A percentile compares a stretch with the other conserved stretches of the same genome.
Evolutionary conservation across 2,113 vertebrate genomes (phyloP).

Genomic region (Odontesthes bonariensis): DNA sequence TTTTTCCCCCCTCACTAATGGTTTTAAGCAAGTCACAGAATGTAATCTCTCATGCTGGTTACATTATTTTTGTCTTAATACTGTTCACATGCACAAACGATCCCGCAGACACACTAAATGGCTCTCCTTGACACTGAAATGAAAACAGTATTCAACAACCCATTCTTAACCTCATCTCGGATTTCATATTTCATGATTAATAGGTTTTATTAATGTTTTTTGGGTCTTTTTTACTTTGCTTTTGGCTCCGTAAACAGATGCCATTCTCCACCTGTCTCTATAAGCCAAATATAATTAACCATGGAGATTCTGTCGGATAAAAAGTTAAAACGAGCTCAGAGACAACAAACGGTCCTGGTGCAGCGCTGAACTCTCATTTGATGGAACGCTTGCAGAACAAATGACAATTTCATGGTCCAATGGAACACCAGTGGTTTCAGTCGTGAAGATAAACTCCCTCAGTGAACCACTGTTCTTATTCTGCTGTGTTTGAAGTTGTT

Average conservation of each 20-base stretch:
- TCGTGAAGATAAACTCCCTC: slow-evolving; percentile 76
- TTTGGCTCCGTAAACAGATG: slow-evolving; percentile 33
- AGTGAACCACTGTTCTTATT: slow-evolving; percentile 72
- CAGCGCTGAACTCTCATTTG: slow-evolving; percentile 80
- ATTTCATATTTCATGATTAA: slow-evolving; percentile 33
- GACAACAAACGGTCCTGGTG: slow-evolving; percentile 57
- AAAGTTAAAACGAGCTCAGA: slow-evolving; percentile 73
- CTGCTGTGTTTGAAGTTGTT: slow-evolving; percentile 70
- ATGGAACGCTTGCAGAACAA: slow-evolving; percentile 83
- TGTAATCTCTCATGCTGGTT: slow-evolving; percentile 78
- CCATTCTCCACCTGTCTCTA: slow-evolving; percentile 60
- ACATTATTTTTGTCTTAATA: slow-evolving; percentile 76
- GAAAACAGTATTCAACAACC: slow-evolving; percentile 16
- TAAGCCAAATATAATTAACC: slow-evolving; percentile 79
- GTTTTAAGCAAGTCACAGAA: slow-evolving; percentile 73
- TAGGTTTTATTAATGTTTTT: slow-evolving; percentile 20
- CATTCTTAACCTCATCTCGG: slow-evolving; percentile 9
- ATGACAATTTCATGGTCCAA: slow-evolving; percentile 82
- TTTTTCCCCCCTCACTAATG: slow-evolving; percentile 56
- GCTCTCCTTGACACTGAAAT: slow-evolving; percentile 10
- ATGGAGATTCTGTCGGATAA: slow-evolving; percentile 74
- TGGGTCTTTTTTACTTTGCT: slow-evolving; percentile 28
- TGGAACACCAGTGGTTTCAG: slow-evolving; percentile 77
- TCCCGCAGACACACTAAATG: slow-evolving; percentile 16
- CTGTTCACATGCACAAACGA: slow-evolving; percentile 47